These are phyloP conservation scores for Peucedramus taeniatus DNA, from an alignment of 2,113 vertebrate species.

Conservation along the genomic window DNA sequence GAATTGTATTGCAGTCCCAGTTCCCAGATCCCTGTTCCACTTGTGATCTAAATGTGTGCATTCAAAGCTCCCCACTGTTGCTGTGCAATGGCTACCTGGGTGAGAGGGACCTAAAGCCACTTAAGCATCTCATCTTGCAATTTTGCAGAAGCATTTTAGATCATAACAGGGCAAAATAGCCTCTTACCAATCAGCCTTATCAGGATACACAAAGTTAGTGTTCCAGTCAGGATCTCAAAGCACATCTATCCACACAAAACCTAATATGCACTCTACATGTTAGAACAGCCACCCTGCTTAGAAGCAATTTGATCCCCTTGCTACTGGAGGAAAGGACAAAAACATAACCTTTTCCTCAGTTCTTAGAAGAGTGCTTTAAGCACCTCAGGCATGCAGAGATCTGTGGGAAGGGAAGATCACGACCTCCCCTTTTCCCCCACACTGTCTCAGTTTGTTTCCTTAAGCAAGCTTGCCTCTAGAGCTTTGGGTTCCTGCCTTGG, in stretches of 20 bases:
- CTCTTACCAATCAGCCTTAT: background rate
- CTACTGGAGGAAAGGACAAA: background rate
- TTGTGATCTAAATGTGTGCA: background rate
- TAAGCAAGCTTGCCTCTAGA: background rate
- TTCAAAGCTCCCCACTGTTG: background rate
- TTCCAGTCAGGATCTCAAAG: background rate
- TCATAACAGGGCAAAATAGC: background rate
- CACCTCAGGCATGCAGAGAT: background rate
- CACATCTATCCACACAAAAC: background rate
- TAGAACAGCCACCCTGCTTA: background rate
- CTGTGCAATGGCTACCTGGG: background rate
- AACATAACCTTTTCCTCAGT: background rate
- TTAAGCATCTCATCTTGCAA: background rate
- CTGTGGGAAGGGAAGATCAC: background rate
- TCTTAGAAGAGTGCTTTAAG: background rate
- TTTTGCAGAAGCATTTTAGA: background rate
- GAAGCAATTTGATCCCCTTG: background rate
- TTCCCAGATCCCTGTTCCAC: background rate
- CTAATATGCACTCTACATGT: no score
- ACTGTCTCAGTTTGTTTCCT: background rate
- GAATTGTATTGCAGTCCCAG: background rate
- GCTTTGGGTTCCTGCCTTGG: background rate
- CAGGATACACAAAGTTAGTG: background rate
- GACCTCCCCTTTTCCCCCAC: fast-evolving
- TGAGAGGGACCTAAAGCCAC: background rate